Evolutionary conservation across 92 coral and sea anemone genomes (phyloP), one percentile per base, ranked within the genome.

Genomic region (Anthopleura xanthogrammica): DNA sequence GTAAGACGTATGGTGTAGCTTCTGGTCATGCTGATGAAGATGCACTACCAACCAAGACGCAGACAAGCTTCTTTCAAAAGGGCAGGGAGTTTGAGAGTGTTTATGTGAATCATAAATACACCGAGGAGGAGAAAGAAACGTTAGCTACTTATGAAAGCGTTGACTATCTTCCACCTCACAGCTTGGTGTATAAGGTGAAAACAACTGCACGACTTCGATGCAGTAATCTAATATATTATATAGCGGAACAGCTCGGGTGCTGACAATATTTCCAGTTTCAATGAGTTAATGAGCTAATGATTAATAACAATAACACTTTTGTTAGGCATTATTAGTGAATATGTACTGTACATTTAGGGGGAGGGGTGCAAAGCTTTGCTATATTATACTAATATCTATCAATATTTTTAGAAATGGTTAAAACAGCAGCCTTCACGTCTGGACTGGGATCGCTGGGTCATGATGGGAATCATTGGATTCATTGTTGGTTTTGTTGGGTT

Each of bases 361-460:
- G 58, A 54, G 58, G 58, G 13, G 58, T 11, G 16, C 58, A 1
- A 11, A 11, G 16, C 58, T 11, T 54, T 14, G 7, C 54, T 54
- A 46, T 54, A 54, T 54, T 6, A 54, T 54, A 14, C 7, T 54
- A 14, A 54, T 54, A 29, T 29, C 36, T 29, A 29, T 29, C 36
- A 29, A 29, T 29, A 29, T 29, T 0, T 29, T 29, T 62, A 96
- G 99, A 96, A 92, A 89, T 96, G 99, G 99, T 52, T 96, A 40
- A 96, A 81, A 75, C 92, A 92, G 90, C 99, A 93, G 82, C 99
- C 99, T 13, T 91, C 99, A 4, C 92, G 99, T 5, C 91, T 96
- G 80, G 99, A 96, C 88, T 96, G 99, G 99, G 99, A 96, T 86
- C 90, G 99, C 68, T 96, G 99, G 99, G 97, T 96, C 12, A 96